Evolutionary conservation across 2,888 invertebrate species (phyloP).

Genomic region (Macrosiphum euphorbiae): DNA sequence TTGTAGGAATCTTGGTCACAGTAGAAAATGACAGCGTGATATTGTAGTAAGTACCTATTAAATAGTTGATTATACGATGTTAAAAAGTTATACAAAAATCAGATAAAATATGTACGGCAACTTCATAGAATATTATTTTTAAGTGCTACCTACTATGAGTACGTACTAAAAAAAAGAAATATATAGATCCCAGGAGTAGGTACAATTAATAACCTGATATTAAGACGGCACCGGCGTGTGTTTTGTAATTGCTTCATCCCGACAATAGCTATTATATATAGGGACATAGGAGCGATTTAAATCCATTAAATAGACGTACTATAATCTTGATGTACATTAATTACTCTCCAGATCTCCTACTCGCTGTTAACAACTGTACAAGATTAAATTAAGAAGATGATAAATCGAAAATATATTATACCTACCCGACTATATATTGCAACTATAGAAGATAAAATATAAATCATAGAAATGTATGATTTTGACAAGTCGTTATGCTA

Average conservation of each 20-base stretch:
- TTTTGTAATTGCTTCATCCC: neutral
- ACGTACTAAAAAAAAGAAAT: neutral
- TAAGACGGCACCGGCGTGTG: neutral
- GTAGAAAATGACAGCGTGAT: neutral
- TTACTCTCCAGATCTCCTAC: neutral
- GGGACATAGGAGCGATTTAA: neutral
- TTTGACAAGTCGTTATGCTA: neutral
- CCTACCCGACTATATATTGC: neutral
- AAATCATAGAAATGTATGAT: slow-evolving; percentile 8
- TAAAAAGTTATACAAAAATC: neutral
- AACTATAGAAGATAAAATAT: neutral
- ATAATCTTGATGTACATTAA: neutral
- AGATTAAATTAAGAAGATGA: slow-evolving; percentile 13
- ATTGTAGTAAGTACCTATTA: neutral
- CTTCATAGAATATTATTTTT: neutral
- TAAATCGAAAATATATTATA: slow-evolving; percentile 28
- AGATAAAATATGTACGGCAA: neutral
- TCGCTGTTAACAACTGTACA: neutral
- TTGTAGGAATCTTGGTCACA: neutral
- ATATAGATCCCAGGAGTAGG: neutral
- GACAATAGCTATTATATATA: neutral
- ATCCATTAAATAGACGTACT: neutral
- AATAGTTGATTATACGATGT: neutral
- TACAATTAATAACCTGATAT: neutral
- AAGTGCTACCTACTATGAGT: neutral